These are phyloP conservation scores for Drosophila busckii DNA, from an alignment of 1,140 invertebrate species.

Conservation along the genomic window DNA sequence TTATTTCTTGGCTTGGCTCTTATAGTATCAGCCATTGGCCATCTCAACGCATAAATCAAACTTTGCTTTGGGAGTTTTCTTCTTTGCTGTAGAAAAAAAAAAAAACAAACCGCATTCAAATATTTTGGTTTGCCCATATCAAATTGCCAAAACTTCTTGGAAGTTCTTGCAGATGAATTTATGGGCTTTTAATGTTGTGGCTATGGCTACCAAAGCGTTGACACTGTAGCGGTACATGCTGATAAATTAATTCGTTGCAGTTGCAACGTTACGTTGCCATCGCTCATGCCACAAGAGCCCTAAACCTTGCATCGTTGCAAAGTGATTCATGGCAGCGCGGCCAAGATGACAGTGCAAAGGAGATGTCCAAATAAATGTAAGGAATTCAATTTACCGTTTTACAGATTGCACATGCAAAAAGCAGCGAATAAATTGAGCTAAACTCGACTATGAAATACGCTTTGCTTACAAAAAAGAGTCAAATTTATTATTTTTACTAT, in stretches of 20 bases:
- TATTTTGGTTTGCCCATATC: conserved; percentile 36
- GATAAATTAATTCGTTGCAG: conserved; percentile 65
- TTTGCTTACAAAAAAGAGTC: too few relatives aligned
- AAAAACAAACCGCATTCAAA: conserved; percentile 29
- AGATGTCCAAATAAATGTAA: conserved; percentile 13
- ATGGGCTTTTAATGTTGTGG: conserved; percentile 61
- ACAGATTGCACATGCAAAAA: neutral
- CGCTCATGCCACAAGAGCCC: conserved; percentile 15
- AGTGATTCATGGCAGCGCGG: conserved; percentile 32
- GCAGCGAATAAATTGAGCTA: conserved; percentile 3
- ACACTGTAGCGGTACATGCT: conserved; percentile 65
- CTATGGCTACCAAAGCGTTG: conserved; percentile 44
- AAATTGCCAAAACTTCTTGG: conserved; percentile 55
- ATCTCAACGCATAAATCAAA: conserved; percentile 73
- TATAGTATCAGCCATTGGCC: conserved; percentile 60
- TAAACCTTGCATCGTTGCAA: neutral
- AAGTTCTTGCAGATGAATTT: conserved; percentile 51
- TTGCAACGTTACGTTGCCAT: conserved; percentile 33
- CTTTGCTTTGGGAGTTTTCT: conserved; percentile 54
- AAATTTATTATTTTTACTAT: too few relatives aligned
- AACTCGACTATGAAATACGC: too few relatives aligned
- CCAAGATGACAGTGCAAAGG: conserved; percentile 23
- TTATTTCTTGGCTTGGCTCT: conserved; percentile 2
- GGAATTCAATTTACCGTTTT: conserved; percentile 2
- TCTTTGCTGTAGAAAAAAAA: conserved; percentile 20